Percentiles rank a stretch among this genome's conserved stretches.
Conservation (phyloP, 1,140 invertebrate species). For the Dreissena polymorpha region DNA sequence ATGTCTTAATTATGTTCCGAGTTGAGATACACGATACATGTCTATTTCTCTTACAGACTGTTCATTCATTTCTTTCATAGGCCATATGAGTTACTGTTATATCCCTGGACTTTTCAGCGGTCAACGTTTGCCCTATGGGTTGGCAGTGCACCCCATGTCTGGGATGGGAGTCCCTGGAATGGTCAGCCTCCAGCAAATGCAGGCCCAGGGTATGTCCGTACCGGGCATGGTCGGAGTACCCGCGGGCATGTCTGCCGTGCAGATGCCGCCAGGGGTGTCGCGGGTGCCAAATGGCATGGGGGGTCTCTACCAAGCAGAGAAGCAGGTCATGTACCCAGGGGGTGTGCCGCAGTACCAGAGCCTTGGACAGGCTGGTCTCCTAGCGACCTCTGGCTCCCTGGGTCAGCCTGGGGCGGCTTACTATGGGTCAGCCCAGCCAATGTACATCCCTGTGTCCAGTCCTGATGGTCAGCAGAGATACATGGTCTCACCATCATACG, state of each 20-base stretch:
- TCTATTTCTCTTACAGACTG: background rate
- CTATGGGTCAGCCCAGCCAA: slow-evolving; percentile 5
- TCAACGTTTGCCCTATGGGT: background rate
- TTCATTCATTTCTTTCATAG: background rate
- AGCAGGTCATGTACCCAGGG: slow-evolving; percentile 22
- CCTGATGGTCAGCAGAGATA: slow-evolving; percentile 41
- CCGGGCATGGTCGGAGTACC: slow-evolving; percentile 33
- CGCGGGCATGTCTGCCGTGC: slow-evolving; percentile 37
- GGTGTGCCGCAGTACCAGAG: slow-evolving; percentile 23
- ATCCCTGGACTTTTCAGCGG: background rate
- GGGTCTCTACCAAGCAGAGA: slow-evolving; percentile 37
- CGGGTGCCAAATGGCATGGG: slow-evolving; percentile 39
- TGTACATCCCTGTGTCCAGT: slow-evolving; percentile 33
- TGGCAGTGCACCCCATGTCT: background rate
- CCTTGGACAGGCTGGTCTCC: slow-evolving; percentile 25
- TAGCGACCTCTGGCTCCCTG: slow-evolving; percentile 28
- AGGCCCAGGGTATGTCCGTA: no score
- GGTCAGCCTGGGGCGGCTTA: slow-evolving; percentile 8
- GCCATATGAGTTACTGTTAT: background rate
- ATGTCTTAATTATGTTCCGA: background rate
- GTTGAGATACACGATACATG: background rate
- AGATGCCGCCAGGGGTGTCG: slow-evolving; percentile 18
- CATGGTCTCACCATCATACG: slow-evolving; percentile 45
- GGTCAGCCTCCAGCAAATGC: background rate
- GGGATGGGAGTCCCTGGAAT: background rate